A percentile compares a stretch with the other conserved stretches of the same genome.
These are phyloP conservation scores for Stegodyphus mimosarum DNA, from an alignment of 1,140 invertebrate genomes.

Conservation along the genomic window DNA sequence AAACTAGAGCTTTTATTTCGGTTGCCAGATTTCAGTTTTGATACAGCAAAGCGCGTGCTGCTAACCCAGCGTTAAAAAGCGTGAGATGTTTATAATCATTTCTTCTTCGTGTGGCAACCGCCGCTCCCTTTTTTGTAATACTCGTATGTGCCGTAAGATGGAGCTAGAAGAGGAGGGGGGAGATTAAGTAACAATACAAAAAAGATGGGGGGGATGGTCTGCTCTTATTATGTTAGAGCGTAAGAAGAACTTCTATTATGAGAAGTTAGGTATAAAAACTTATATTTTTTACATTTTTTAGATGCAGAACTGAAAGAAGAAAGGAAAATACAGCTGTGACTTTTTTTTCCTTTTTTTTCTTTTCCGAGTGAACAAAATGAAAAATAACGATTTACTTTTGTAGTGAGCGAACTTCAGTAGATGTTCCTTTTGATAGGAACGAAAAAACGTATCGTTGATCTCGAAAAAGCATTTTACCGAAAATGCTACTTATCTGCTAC, in stretches of 20 bases:
- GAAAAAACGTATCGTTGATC: not conserved
- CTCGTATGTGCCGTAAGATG: not conserved
- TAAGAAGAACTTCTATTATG: not conserved
- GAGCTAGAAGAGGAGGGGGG: not conserved
- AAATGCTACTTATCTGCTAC: not conserved
- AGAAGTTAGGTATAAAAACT: too few species aligned
- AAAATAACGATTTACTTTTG: constrained; percentile 40
- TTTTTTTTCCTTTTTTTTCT: not conserved
- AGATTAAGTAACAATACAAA: not conserved
- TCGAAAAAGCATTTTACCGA: not conserved
- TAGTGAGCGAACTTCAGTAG: constrained; percentile 3
- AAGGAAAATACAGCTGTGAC: too few species aligned
- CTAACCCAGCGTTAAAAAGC: constrained; percentile 8
- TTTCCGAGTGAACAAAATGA: constrained; percentile 21
- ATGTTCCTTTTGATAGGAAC: constrained; percentile 13
- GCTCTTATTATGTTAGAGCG: constrained; percentile 41
- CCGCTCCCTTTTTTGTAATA: constrained; percentile 4
- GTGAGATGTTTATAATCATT: constrained; percentile 52
- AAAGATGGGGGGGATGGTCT: not conserved
- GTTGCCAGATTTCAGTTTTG: constrained; percentile 22
- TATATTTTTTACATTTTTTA: not conserved
- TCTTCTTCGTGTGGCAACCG: constrained; percentile 22
- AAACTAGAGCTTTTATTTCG: not conserved
- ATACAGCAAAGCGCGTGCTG: constrained; percentile 11
- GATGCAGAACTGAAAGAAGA: not conserved